phyloP scores from a whole-genome alignment of 2,797 vertebrate species.

The Esox masquinongy region DNA sequence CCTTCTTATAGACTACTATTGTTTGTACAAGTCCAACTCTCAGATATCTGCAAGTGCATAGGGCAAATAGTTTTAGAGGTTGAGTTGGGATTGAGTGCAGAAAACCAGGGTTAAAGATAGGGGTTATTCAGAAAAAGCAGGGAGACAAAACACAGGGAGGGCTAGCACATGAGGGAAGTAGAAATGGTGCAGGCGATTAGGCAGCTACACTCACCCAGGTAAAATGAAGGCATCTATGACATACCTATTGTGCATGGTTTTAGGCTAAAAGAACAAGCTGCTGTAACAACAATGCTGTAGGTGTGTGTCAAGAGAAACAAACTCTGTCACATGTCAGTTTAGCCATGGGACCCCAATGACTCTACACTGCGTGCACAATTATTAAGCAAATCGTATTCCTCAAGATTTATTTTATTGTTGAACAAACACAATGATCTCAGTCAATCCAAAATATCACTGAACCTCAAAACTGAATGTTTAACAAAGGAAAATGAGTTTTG shows the following conservation, averaged over 20 bases:
- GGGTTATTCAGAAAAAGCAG: slow-evolving; percentile 13
- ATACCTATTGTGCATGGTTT: neutral
- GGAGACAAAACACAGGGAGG: slow-evolving; percentile 7
- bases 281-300: neutral
- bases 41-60: neutral
- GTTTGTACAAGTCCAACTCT: neutral
- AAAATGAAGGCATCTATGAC: too few relatives aligned
- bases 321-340: neutral
- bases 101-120: slow-evolving; percentile 24
- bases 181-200: slow-evolving; percentile 55
- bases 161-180: slow-evolving; percentile 50
- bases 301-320: neutral
- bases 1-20: neutral
- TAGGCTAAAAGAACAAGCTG: neutral
- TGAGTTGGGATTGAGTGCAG: slow-evolving; percentile 1
- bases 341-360: neutral
- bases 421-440: too few relatives aligned
- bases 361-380: too few relatives aligned
- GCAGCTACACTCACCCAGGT: slow-evolving; percentile 25
- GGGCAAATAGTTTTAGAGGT: neutral
- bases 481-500: too few relatives aligned
- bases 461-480: too few relatives aligned
- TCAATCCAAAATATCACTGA: too few relatives aligned
- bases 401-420: too few relatives aligned
- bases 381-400: too few relatives aligned